These are phyloP conservation scores for Leucosticte australis DNA, from an alignment of 2,113 vertebrate genomes.

Conservation along the genomic window DNA sequence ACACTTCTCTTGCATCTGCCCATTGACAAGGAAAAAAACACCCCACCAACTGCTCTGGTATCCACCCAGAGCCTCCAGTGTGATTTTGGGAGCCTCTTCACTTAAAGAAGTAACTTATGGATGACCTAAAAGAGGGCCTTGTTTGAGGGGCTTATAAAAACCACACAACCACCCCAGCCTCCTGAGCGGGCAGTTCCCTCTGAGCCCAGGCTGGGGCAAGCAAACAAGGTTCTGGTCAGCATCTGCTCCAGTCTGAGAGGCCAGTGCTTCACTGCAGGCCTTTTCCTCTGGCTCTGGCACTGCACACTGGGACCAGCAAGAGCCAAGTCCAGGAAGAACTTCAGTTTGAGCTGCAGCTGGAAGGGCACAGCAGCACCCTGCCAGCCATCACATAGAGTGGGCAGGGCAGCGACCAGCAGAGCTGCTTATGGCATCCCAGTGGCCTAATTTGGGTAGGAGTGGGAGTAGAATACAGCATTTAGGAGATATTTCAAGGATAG, in stretches of 20 bases:
- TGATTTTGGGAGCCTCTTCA: background rate
- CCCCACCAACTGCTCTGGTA: background rate
- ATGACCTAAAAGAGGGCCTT: background rate
- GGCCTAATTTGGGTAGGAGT: background rate
- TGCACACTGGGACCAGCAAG: background rate
- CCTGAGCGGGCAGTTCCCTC: rapidly evolving
- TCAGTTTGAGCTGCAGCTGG: background rate
- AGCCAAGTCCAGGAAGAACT: background rate
- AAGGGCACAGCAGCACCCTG: background rate
- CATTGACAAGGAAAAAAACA: background rate
- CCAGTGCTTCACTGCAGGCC: background rate
- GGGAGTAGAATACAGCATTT: background rate
- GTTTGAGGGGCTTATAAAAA: background rate
- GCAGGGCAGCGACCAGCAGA: background rate
- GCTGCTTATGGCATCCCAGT: rapidly evolving
- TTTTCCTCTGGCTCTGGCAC: background rate
- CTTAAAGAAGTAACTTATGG: background rate
- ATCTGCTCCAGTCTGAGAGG: background rate
- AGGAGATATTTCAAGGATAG: background rate
- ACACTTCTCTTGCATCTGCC: background rate
- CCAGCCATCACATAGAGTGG: background rate
- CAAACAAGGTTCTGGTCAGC: background rate
- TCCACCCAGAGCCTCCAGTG: background rate
- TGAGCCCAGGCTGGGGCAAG: background rate
- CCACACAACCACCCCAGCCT: background rate